These are phyloP conservation scores for Sipunculus nudus DNA, from an alignment of 2,888 invertebrate species.

Conservation along the genomic window DNA sequence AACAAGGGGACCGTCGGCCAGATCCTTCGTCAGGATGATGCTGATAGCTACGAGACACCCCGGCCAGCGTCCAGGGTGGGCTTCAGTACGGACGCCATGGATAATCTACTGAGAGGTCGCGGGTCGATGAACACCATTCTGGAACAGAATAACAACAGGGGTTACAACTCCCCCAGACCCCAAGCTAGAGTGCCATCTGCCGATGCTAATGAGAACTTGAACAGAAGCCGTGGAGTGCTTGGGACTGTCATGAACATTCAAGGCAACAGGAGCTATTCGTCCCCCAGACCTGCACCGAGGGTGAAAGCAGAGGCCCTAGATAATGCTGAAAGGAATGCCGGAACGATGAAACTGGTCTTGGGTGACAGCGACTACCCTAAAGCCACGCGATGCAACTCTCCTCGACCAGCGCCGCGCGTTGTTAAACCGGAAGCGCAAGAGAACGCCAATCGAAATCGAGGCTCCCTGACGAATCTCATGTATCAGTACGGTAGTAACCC, in stretches of 20 bases:
- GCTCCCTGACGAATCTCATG: slow-evolving; percentile 15
- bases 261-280: slow-evolving; percentile 18
- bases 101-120: slow-evolving; percentile 12
- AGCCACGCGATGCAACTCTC: neutral
- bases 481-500: slow-evolving; percentile 26
- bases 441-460: slow-evolving; percentile 16
- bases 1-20: slow-evolving; percentile 6
- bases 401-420: slow-evolving; percentile 15
- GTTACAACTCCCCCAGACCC: slow-evolving; percentile 11
- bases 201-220: slow-evolving; percentile 3
- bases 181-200: neutral
- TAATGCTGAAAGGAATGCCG: slow-evolving; percentile 17
- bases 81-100: slow-evolving; percentile 12
- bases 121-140: slow-evolving; percentile 13
- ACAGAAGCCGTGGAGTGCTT: slow-evolving; percentile 9
- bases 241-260: slow-evolving; percentile 8
- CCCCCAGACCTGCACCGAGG: slow-evolving; percentile 12
- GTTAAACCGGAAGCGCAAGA: slow-evolving; percentile 30
- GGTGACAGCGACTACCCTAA: neutral
- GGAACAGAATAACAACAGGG: slow-evolving; percentile 10
- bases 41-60: slow-evolving; percentile 9
- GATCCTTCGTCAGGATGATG: neutral
- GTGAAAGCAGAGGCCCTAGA: slow-evolving; percentile 18
- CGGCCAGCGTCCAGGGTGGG: slow-evolving; percentile 11
- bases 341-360: slow-evolving; percentile 21